These are phyloP conservation scores for Heliconius hewitsoni DNA, from an alignment of 1,140 invertebrate species.

Conservation along the genomic window DNA sequence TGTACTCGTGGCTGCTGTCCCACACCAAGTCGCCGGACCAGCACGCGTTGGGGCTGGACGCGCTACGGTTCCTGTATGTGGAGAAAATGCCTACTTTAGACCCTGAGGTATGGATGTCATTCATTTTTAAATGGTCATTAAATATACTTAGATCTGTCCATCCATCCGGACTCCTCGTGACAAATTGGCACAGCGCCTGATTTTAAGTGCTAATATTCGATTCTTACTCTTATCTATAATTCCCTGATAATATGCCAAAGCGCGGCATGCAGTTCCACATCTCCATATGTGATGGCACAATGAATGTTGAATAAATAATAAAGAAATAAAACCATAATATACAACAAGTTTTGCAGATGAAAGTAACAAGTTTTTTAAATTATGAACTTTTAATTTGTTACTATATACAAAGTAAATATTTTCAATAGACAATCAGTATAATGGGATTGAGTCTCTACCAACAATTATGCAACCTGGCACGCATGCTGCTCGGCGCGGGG, in stretches of 20 bases:
- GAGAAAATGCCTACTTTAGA: constrained; percentile 93
- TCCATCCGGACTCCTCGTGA: no score
- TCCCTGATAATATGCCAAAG: no score
- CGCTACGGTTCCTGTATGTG: constrained; percentile 92
- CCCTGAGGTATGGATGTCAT: constrained; percentile 83
- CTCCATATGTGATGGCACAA: no score
- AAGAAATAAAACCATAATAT: no score
- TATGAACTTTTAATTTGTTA: not conserved
- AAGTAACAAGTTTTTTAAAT: no score
- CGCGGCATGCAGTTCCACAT: no score
- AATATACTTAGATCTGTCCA: no score
- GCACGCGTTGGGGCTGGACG: constrained; percentile 93
- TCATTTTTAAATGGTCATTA: not conserved
- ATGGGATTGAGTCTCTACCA: constrained; percentile 94
- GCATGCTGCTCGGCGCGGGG: constrained; percentile 84
- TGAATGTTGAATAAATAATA: no score
- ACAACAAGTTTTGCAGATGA: no score
- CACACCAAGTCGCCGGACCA: constrained; percentile 95
- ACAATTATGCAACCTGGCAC: constrained; percentile 92
- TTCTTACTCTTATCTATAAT: no score
- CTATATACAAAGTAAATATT: not conserved
- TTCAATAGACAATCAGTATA: constrained; percentile 89
- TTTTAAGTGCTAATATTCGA: no score
- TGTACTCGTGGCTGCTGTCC: constrained; percentile 94
- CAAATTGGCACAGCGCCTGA: no score